These are phyloP conservation scores for Drosophila parabipectinata DNA, from an alignment of 1,140 invertebrate genomes.

Conservation along the genomic window DNA sequence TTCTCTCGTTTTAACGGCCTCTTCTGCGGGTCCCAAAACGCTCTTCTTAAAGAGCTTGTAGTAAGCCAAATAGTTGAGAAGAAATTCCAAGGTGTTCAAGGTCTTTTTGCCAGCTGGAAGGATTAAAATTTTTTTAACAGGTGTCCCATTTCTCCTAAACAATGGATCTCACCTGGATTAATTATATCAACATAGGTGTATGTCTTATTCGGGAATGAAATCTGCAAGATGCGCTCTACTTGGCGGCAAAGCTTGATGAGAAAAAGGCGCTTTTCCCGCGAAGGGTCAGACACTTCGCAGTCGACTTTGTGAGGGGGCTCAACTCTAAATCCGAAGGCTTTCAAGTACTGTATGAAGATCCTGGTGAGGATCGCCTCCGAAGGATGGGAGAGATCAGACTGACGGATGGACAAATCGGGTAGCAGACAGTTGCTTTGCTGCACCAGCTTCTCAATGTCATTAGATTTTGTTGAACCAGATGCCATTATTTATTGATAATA, in stretches of 20 bases:
- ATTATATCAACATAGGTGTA: slow-evolving; percentile 66
- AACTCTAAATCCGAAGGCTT: slow-evolving; percentile 58
- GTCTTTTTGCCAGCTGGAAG: slow-evolving; percentile 62
- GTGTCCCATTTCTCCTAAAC: neutral
- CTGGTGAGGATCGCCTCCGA: slow-evolving; percentile 56
- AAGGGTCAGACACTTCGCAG: slow-evolving; percentile 28
- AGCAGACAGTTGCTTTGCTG: slow-evolving; percentile 45
- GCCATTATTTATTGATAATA: slow-evolving; percentile 2
- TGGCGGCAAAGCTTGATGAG: slow-evolving; percentile 61
- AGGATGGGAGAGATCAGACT: slow-evolving; percentile 51
- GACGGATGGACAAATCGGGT: slow-evolving; percentile 55
- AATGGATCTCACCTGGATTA: slow-evolving; percentile 50
- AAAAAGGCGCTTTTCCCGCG: slow-evolving; percentile 61
- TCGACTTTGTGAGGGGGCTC: slow-evolving; percentile 62
- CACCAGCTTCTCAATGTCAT: slow-evolving; percentile 43
- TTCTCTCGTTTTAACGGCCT: slow-evolving; percentile 36
- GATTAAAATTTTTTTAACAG: neutral
- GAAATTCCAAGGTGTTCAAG: slow-evolving; percentile 37
- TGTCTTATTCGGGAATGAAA: slow-evolving; percentile 56
- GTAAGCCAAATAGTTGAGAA: slow-evolving; percentile 68
- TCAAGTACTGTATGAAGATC: slow-evolving; percentile 51
- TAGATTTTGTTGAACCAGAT: neutral
- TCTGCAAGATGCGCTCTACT: slow-evolving; percentile 64
- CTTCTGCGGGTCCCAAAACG: slow-evolving; percentile 44
- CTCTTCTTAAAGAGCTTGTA: slow-evolving; percentile 64